phyloP scores from a whole-genome alignment of 2,797 vertebrate species.

The Capromys pilorides region DNA sequence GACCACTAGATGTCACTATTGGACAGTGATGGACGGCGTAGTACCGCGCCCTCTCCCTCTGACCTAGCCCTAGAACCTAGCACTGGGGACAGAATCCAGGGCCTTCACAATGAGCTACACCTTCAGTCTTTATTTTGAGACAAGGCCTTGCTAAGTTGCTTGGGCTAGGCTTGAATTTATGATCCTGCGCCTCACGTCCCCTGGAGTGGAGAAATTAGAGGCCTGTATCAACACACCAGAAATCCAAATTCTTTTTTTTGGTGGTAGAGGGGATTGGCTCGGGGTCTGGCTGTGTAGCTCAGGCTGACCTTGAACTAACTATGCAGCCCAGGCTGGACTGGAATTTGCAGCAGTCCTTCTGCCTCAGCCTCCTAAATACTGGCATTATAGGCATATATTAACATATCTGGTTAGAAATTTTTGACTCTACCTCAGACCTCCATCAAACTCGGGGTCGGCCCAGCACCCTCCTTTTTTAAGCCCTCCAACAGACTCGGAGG shows the following conservation, averaged over 20 bases:
- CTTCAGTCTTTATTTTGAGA: neutral
- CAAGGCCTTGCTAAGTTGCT: neutral
- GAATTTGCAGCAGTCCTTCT: neutral
- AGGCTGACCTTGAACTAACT: neutral
- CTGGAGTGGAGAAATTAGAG: neutral
- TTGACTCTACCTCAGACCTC: no score
- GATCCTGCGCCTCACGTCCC: neutral
- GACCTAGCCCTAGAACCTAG: neutral
- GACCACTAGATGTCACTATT: conserved; percentile 56
- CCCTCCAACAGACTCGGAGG: neutral
- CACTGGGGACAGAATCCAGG: neutral
- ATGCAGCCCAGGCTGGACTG: neutral
- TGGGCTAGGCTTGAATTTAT: neutral
- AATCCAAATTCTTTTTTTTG: neutral
- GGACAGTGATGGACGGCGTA: neutral
- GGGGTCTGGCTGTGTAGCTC: neutral
- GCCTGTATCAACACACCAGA: neutral
- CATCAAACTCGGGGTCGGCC: neutral
- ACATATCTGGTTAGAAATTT: neutral
- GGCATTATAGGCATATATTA: neutral
- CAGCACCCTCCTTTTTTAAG: neutral
- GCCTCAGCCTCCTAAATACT: neutral
- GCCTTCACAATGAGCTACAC: neutral
- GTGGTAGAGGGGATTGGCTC: neutral
- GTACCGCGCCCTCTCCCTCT: no score